Conservation (phyloP, 23 tunicate genomes). For the Diplosoma virens region DNA sequence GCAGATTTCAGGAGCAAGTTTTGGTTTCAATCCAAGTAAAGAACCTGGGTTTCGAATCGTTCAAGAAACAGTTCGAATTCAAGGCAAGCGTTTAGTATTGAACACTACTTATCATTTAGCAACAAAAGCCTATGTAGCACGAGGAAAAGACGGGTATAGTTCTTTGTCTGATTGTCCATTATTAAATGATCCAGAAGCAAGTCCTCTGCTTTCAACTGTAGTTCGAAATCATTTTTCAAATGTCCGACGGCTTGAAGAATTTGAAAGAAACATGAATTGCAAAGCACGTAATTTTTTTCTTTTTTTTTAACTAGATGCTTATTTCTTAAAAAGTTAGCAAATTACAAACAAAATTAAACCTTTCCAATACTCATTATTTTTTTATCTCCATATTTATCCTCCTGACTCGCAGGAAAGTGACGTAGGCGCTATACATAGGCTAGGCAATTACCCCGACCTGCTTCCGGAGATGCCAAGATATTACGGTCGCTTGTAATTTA, state of each 20-base stretch:
- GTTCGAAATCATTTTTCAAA: constrained; percentile 76
- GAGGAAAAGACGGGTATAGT: constrained; percentile 79
- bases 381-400: too few relatives aligned
- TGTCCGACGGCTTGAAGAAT: constrained; percentile 33
- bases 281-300: too few relatives aligned
- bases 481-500: too few relatives aligned
- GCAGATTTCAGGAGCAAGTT: constrained; percentile 58
- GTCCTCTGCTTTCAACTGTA: constrained; percentile 76
- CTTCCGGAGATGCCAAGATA: too few relatives aligned
- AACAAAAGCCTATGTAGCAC: constrained; percentile 89
- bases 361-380: too few relatives aligned
- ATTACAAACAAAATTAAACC: too few relatives aligned
- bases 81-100: constrained; percentile 38
- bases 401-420: too few relatives aligned
- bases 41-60: constrained; percentile 40
- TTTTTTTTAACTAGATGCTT: neutral
- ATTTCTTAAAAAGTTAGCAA: neutral
- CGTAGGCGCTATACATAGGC: too few relatives aligned
- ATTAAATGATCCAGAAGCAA: constrained; percentile 69
- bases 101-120: constrained; percentile 49
- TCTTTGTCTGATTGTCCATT: constrained; percentile 38
- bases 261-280: constrained; percentile 38
- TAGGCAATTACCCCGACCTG: too few relatives aligned
- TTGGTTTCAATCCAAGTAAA: constrained; percentile 53
- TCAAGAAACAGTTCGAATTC: constrained; percentile 30